Percentiles rank a stretch among this genome's conserved stretches.
Evolutionary conservation across 1,140 invertebrate genomes (phyloP).

Genomic region (Zeugodacus cucurbitae): DNA sequence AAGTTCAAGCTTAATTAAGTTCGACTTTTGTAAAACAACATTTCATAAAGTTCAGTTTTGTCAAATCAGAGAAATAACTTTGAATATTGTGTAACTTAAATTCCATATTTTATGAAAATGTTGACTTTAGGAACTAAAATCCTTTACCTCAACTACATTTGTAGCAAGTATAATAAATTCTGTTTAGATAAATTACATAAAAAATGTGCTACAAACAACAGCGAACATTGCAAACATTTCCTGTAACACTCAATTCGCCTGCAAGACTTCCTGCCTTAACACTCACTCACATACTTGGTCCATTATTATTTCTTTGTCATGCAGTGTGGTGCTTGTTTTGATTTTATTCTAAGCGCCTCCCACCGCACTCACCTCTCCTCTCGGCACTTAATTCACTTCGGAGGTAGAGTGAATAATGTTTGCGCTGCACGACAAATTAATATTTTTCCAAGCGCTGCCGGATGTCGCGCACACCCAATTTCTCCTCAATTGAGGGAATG

Average conservation of each 20-base stretch:
- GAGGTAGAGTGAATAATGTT: conserved; percentile 59
- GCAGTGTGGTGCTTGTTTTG: background rate
- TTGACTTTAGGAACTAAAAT: too few relatives aligned
- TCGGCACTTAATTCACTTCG: background rate
- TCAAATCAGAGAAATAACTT: too few relatives aligned
- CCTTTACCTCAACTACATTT: too few relatives aligned
- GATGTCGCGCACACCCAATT: background rate
- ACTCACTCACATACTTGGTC: background rate
- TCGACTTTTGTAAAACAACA: too few relatives aligned
- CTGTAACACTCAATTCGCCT: background rate
- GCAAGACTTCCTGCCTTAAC: background rate
- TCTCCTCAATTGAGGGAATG: background rate
- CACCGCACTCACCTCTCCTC: background rate
- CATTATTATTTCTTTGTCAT: background rate
- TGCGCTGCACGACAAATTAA: conserved; percentile 63
- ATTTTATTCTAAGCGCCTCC: background rate
- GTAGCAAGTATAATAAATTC: too few relatives aligned
- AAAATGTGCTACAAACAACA: background rate
- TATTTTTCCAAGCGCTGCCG: conserved; percentile 52
- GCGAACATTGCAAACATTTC: conserved; percentile 7
- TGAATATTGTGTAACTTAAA: too few relatives aligned
- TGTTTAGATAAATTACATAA: background rate
- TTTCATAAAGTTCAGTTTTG: too few relatives aligned
- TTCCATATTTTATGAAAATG: too few relatives aligned
- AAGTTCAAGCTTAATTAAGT: too few relatives aligned